A percentile compares a stretch with the other conserved stretches of the same genome.
phyloP scores from a whole-genome alignment of 2,888 invertebrate species.

The Agonopterix subpropinquella region DNA sequence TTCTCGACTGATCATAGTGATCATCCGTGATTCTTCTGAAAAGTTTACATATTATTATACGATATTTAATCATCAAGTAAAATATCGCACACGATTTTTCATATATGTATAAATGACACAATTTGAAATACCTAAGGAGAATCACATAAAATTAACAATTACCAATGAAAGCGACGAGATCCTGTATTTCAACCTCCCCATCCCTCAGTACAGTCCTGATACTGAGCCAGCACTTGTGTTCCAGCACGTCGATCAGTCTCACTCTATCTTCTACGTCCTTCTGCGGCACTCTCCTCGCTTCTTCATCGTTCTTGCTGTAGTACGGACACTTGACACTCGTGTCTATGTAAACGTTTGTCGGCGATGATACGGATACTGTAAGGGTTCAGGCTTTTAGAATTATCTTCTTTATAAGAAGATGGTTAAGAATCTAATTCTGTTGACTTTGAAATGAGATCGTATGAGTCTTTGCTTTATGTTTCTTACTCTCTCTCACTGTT shows the following conservation, averaged over 20 bases:
- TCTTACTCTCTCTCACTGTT: too few relatives aligned
- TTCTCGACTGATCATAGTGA: too few relatives aligned
- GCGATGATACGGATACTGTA: constrained; percentile 74
- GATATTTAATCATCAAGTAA: too few relatives aligned
- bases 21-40: too few relatives aligned
- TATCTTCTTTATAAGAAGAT: not conserved
- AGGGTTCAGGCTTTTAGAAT: constrained; percentile 21
- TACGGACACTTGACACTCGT: constrained; percentile 56
- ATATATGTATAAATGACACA: too few relatives aligned
- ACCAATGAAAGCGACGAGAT: constrained; percentile 68
- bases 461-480: too few relatives aligned
- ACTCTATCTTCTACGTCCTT: constrained; percentile 30
- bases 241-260: constrained; percentile 47
- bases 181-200: constrained; percentile 69
- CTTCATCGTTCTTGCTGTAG: constrained; percentile 66
- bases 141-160: constrained; percentile 19
- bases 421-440: not conserved
- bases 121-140: too few relatives aligned
- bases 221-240: constrained; percentile 54
- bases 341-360: constrained; percentile 71
- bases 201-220: constrained; percentile 56
- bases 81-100: too few relatives aligned
- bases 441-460: too few relatives aligned
- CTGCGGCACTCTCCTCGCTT: constrained; percentile 21
- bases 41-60: too few relatives aligned